These are phyloP conservation scores for Palythoa grandis DNA, from an alignment of 92 coral and sea anemone species.

Conservation along the genomic window DNA sequence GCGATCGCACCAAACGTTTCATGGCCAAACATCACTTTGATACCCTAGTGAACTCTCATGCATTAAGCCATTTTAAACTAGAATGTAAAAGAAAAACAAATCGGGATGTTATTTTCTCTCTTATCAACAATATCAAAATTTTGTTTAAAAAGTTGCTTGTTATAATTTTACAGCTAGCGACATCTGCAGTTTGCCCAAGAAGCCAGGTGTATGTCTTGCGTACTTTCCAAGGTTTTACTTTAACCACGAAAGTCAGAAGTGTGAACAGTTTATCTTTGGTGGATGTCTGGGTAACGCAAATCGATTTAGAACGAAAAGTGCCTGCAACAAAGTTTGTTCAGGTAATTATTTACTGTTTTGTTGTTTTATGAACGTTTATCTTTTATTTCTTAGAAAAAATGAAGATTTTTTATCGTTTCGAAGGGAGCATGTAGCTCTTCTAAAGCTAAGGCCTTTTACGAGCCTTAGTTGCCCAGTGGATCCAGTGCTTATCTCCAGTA, in stretches of 20 bases:
- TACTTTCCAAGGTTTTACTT: conserved; percentile 64
- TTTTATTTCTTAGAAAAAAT: too few species aligned
- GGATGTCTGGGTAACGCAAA: conserved; percentile 80
- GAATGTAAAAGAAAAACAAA: background rate
- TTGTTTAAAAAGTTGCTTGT: background rate
- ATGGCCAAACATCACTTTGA: too few species aligned
- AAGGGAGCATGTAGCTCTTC: too few species aligned
- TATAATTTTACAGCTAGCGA: conserved; percentile 55
- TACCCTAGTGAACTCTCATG: background rate
- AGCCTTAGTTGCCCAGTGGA: too few species aligned
- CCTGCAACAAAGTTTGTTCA: conserved; percentile 67
- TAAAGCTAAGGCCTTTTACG: too few species aligned
- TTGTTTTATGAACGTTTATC: background rate
- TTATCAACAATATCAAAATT: background rate
- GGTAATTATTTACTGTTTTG: conserved; percentile 26
- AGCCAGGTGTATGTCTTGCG: conserved; percentile 65
- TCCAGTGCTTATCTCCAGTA: too few species aligned
- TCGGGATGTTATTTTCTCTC: background rate
- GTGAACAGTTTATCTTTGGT: conserved; percentile 72
- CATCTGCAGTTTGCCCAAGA: conserved; percentile 68
- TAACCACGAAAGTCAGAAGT: conserved; percentile 48
- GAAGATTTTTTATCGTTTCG: too few species aligned
- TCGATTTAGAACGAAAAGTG: conserved; percentile 58
- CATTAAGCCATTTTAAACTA: background rate
- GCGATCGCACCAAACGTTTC: too few species aligned